These are phyloP conservation scores for Papilio helenus DNA, from an alignment of 1,140 invertebrate species.

Conservation along the genomic window DNA sequence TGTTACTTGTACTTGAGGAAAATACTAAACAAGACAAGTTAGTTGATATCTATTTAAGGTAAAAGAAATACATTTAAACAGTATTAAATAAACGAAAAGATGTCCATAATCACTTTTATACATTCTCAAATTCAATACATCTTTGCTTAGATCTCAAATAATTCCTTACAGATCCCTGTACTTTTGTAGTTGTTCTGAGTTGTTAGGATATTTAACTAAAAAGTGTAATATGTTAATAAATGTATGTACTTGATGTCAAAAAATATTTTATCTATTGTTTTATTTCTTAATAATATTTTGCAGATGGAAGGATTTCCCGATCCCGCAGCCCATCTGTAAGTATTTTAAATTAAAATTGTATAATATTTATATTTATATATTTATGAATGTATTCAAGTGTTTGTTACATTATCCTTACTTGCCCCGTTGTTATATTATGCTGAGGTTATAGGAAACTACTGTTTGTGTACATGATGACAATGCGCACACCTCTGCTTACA, in stretches of 20 bases:
- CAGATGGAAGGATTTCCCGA: slow-evolving; percentile 61
- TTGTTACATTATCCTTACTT: too few relatives aligned
- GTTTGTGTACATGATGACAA: too few relatives aligned
- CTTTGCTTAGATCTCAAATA: background rate
- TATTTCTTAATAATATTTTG: slow-evolving; percentile 37
- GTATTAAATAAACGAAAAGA: background rate
- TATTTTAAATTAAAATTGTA: slow-evolving; percentile 36
- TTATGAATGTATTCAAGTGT: too few relatives aligned
- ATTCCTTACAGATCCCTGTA: background rate
- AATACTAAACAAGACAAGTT: background rate
- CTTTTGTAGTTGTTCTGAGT: background rate
- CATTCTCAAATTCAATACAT: background rate
- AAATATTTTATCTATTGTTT: background rate
- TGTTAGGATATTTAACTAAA: background rate
- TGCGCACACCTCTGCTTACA: too few relatives aligned
- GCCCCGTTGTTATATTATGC: too few relatives aligned
- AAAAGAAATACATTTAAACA: background rate
- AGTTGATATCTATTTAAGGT: background rate
- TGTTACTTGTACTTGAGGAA: background rate
- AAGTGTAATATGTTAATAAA: background rate
- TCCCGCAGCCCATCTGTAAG: slow-evolving; percentile 68
- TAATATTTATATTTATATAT: background rate
- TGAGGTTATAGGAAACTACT: too few relatives aligned
- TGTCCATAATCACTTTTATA: background rate
- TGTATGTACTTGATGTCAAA: background rate